These are phyloP conservation scores for Ooceraea biroi DNA, from an alignment of 1,140 invertebrate genomes.

Conservation along the genomic window DNA sequence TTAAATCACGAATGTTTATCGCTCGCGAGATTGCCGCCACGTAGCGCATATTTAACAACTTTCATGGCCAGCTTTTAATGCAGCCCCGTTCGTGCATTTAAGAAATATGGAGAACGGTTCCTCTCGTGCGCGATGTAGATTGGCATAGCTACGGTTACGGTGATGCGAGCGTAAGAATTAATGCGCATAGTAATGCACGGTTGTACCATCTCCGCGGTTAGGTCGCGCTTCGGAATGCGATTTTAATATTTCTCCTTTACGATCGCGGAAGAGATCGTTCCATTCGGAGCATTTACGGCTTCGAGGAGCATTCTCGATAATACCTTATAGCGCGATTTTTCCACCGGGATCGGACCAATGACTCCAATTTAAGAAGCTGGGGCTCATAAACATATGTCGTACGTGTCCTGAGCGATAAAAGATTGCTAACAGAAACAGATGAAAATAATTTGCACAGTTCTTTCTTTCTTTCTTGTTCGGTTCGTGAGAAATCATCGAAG, in stretches of 20 bases:
- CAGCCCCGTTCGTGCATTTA: neutral
- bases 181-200: neutral
- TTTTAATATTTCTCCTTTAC: slow-evolving; percentile 37
- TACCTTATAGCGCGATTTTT: neutral
- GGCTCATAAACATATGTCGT: neutral
- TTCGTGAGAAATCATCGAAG: neutral
- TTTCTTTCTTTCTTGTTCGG: neutral
- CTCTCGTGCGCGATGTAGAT: neutral
- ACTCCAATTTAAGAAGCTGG: neutral
- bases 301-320: neutral
- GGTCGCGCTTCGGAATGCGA: neutral
- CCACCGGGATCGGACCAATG: neutral
- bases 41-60: neutral
- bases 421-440: neutral
- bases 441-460: neutral
- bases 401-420: neutral
- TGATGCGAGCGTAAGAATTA: slow-evolving; percentile 4
- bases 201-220: neutral
- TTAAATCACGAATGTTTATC: neutral
- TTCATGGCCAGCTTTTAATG: slow-evolving; percentile 21
- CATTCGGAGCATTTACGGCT: neutral
- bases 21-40: neutral
- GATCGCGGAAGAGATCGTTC: slow-evolving; percentile 10
- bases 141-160: neutral
- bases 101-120: neutral